Conservation (phyloP, 2,888 invertebrate species). For the Andrena minutula region DNA sequence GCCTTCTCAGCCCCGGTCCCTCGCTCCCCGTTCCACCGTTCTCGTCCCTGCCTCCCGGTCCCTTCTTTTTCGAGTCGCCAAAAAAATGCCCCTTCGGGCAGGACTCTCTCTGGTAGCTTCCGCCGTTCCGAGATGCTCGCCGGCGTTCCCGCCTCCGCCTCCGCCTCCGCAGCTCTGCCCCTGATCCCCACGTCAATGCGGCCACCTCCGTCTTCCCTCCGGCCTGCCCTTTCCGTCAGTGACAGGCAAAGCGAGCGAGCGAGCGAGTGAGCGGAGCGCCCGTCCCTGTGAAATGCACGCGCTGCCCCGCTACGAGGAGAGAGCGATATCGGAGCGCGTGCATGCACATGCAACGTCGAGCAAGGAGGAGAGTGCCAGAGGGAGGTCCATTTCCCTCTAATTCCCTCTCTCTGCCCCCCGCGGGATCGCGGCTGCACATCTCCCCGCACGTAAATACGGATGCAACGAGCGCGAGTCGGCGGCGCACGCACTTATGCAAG, state of each 20-base stretch:
- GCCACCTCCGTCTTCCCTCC: constrained; percentile 40
- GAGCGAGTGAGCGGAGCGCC: neutral
- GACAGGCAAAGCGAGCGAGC: constrained; percentile 42
- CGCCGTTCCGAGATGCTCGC: constrained; percentile 69
- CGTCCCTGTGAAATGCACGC: constrained; percentile 16
- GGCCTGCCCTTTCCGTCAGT: constrained; percentile 45
- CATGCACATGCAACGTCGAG: constrained; percentile 6
- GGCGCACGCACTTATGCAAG: constrained; percentile 22
- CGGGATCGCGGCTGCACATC: constrained; percentile 17
- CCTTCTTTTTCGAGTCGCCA: constrained; percentile 61
- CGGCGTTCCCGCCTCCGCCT: constrained; percentile 56
- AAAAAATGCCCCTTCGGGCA: constrained; percentile 71
- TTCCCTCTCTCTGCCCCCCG: constrained; percentile 7
- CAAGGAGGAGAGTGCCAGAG: constrained; percentile 7
- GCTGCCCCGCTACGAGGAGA: neutral
- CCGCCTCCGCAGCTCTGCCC: constrained; percentile 2
- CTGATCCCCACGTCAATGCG: constrained; percentile 50
- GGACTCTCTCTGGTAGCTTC: constrained; percentile 66
- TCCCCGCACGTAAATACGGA: constrained; percentile 61
- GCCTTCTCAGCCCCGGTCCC: neutral
- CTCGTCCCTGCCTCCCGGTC: constrained; percentile 43
- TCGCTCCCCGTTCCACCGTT: constrained; percentile 10
- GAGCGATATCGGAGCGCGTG: constrained; percentile 38
- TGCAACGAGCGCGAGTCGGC: constrained; percentile 19
- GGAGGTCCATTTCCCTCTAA: neutral